Conservation (phyloP, 2,797 vertebrate genomes). For the Triplophysa yarkandensis region DNA sequence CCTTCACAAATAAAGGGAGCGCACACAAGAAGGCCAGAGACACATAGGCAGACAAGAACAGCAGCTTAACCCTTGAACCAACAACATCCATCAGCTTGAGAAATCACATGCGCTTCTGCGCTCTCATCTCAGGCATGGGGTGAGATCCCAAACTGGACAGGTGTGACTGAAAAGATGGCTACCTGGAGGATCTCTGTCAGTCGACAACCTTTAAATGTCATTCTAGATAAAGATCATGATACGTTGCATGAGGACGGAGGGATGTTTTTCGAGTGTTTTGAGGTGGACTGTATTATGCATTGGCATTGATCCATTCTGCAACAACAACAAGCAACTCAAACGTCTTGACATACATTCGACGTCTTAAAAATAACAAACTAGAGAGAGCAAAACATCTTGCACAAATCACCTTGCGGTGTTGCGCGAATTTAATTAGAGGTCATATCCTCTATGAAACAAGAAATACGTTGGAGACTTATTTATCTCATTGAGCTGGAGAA, state of each 20-base stretch:
- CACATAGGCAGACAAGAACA: slow-evolving; percentile 46
- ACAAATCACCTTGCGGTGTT: slow-evolving; percentile 5
- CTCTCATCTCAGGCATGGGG: slow-evolving; percentile 33
- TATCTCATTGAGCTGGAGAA: slow-evolving; percentile 12
- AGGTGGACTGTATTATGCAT: slow-evolving; percentile 66
- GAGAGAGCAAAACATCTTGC: slow-evolving; percentile 11
- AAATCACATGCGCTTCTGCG: slow-evolving; percentile 28
- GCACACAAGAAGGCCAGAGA: slow-evolving; percentile 23
- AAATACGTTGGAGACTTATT: slow-evolving; percentile 36
- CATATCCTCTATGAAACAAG: slow-evolving; percentile 22
- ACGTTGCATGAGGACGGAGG: slow-evolving; percentile 29
- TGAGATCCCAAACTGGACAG: slow-evolving; percentile 48
- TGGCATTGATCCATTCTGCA: slow-evolving; percentile 68
- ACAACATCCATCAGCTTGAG: slow-evolving; percentile 55
- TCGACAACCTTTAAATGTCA: slow-evolving; percentile 55
- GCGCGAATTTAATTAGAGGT: slow-evolving; percentile 35
- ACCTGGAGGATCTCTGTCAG: slow-evolving; percentile 31
- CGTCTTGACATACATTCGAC: slow-evolving; percentile 69
- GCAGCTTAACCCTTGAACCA: slow-evolving; percentile 57
- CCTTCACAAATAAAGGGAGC: slow-evolving; percentile 45
- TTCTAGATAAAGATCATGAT: slow-evolving; percentile 54
- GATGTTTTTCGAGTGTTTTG: slow-evolving; percentile 21
- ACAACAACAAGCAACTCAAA: slow-evolving; percentile 64
- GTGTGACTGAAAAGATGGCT: slow-evolving; percentile 49
- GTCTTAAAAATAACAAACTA: slow-evolving; percentile 18